These are phyloP conservation scores for Stramonita haemastoma DNA, from an alignment of 2,888 invertebrate species.

Conservation along the genomic window DNA sequence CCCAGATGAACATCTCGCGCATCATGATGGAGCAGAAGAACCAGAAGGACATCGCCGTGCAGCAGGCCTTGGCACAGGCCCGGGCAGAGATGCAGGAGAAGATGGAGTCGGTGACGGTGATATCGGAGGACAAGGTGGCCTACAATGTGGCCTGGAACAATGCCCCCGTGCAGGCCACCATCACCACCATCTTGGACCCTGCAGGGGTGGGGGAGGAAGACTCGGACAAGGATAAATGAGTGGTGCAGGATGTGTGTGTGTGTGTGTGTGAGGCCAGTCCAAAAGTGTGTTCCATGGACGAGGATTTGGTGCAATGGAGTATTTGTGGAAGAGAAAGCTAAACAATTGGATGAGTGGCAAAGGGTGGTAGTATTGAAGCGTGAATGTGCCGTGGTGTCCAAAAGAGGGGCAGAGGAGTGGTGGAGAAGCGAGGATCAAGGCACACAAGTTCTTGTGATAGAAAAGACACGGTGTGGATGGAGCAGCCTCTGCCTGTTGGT, in stretches of 20 bases:
- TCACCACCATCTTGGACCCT: conserved; percentile 59
- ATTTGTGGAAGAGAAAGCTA: too few species aligned
- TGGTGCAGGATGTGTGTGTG: background rate
- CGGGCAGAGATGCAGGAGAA: conserved; percentile 72
- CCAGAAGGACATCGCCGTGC: conserved; percentile 75
- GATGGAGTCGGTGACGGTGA: conserved; percentile 68
- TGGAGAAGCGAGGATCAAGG: too few species aligned
- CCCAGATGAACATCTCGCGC: conserved; percentile 72
- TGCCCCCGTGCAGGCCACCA: conserved; percentile 51
- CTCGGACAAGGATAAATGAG: conserved; percentile 58
- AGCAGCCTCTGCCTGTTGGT: too few species aligned
- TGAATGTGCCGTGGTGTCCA: too few species aligned
- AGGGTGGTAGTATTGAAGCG: too few species aligned
- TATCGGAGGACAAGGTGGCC: conserved; percentile 62
- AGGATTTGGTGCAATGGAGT: background rate
- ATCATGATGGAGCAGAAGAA: conserved; percentile 74
- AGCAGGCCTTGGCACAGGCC: conserved; percentile 73
- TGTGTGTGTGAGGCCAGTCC: background rate
- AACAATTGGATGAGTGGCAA: too few species aligned
- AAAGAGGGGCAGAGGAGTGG: too few species aligned
- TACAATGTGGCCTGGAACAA: conserved; percentile 63
- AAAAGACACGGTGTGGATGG: too few species aligned
- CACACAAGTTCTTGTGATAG: too few species aligned
- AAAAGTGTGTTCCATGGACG: background rate
- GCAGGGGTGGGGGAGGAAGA: conserved; percentile 55